Evolutionary conservation across 2,113 vertebrate species (phyloP), one percentile per base, ranked within the genome.

Genomic region (Leptocoma aspasia): DNA sequence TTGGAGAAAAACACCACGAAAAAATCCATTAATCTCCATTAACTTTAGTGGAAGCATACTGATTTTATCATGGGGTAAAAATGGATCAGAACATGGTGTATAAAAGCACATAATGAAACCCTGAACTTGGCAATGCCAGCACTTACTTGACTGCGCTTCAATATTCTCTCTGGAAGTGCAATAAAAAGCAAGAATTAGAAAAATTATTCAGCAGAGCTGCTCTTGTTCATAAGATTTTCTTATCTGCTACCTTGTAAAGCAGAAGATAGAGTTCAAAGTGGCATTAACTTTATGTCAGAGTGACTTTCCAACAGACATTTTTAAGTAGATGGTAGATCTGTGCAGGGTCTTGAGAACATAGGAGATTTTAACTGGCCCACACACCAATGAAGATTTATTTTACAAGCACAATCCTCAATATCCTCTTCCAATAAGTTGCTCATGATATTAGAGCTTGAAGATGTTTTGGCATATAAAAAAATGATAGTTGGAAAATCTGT

Each of bases 111-210:
- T 13, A 79, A 65, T 4, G 10, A 57, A 90, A 84, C 39, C 45
- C 21, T 76, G 65, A 69, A 80, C 44, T 50, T 81, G 39, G 79
- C 50, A 69, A 61, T 31, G 37, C 39, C 69, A 31, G 35, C 71
- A 97, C 97, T 97, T 92, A 97, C 97, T 82, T 89, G 95, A 65
- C 89, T 84, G 88, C 0, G 16, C 68, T 85, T 92, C 95, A 65
- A 15, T 56, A 47, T 66, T 92, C 71, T 87, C 90, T 41, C 97
- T 97, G 15, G 15, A 97, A 61, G 22, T 53, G 50, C 60, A 95
- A 94, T 57, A 92, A 92, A 89, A 92, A 93, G 47, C n/a, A 80
- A 90, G 53, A 84, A 71, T 94, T 95, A 93, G 90, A 69, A 60
- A 76, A 92, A 75, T 12, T 8, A n/a, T 79, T 64, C 30, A 82